Conservation (phyloP, 1,140 invertebrate genomes). For the Drosophila obscura region DNA sequence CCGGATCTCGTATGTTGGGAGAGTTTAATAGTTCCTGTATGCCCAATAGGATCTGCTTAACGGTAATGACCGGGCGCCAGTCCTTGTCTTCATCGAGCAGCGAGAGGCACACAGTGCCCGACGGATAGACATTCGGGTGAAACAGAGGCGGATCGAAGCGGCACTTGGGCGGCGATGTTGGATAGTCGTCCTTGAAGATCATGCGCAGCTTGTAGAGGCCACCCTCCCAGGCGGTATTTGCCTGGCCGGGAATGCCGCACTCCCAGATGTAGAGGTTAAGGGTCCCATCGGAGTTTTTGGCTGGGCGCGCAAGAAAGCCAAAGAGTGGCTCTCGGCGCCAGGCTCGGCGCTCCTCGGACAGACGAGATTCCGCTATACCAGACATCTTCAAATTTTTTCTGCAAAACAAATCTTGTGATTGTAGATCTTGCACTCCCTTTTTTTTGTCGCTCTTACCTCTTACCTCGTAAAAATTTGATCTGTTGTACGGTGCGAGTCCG, state of each 20-base stretch:
- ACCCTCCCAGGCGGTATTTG: constrained; percentile 98
- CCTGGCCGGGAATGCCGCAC: constrained; percentile 99
- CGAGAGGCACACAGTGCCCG: constrained; percentile 98
- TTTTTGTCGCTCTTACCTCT: too few relatives aligned
- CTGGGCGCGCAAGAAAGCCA: constrained; percentile 89
- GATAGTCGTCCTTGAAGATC: constrained; percentile 99
- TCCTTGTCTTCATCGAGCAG: constrained; percentile 99
- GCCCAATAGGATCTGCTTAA: constrained; percentile 99
- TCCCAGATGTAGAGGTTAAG: constrained; percentile 99
- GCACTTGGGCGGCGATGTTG: constrained; percentile 99
- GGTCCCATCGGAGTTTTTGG: constrained; percentile 97
- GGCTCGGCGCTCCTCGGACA: constrained; percentile 98
- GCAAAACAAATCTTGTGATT: too few relatives aligned
- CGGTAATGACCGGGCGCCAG: constrained; percentile 99
- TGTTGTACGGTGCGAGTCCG: too few relatives aligned
- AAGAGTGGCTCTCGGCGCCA: constrained; percentile 99
- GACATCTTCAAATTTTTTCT: constrained; percentile 85
- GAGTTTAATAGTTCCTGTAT: constrained; percentile 99
- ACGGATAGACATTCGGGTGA: constrained; percentile 99
- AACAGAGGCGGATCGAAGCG: constrained; percentile 99
- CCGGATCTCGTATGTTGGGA: constrained; percentile 99
- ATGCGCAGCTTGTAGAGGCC: constrained; percentile 98
- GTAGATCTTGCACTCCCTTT: too few relatives aligned
- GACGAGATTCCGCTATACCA: constrained; percentile 96
- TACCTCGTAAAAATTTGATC: too few relatives aligned